Conservation (phyloP, 2,888 invertebrate genomes). For the Blastobasis adustella region DNA sequence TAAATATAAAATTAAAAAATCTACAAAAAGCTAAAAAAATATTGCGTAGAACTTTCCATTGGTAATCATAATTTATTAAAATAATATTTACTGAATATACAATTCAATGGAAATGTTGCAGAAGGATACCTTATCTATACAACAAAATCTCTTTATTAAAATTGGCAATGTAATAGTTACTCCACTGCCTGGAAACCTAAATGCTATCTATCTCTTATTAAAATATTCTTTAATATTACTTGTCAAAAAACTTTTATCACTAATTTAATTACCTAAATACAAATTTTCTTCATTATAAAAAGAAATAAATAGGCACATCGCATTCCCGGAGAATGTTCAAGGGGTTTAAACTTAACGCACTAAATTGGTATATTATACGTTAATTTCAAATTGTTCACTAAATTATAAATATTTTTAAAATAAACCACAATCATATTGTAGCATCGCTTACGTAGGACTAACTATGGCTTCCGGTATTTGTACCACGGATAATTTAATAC, state of each 20-base stretch:
- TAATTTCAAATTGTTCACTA: slow-evolving; percentile 47
- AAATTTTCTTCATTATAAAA: slow-evolving; percentile 52
- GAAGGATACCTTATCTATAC: slow-evolving; percentile 19
- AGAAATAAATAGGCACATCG: slow-evolving; percentile 69
- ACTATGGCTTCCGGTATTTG: slow-evolving; percentile 61
- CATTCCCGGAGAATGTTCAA: slow-evolving; percentile 58
- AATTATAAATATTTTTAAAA: slow-evolving; percentile 37
- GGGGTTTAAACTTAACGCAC: slow-evolving; percentile 44
- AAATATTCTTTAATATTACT: slow-evolving; percentile 48
- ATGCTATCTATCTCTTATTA: slow-evolving; percentile 26
- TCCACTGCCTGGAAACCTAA: slow-evolving; percentile 29
- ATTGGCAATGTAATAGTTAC: slow-evolving; percentile 29
- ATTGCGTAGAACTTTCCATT: slow-evolving; percentile 50
- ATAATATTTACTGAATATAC: slow-evolving; percentile 61
- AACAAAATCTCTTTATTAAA: slow-evolving; percentile 19
- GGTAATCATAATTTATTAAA: slow-evolving; percentile 46
- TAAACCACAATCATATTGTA: slow-evolving; percentile 63
- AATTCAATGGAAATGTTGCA: slow-evolving; percentile 37
- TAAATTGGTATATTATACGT: slow-evolving; percentile 33
- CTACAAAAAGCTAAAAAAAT: slow-evolving; percentile 45
- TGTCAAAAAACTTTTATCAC: slow-evolving; percentile 46
- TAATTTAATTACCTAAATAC: slow-evolving; percentile 47
- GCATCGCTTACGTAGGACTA: slow-evolving; percentile 47
- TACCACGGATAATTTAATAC: slow-evolving; percentile 39
- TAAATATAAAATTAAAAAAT: slow-evolving; percentile 33